Percentiles rank a stretch among this genome's conserved stretches.
phyloP scores from a whole-genome alignment of 2,797 vertebrate species.

The Onychomys arenicola region DNA sequence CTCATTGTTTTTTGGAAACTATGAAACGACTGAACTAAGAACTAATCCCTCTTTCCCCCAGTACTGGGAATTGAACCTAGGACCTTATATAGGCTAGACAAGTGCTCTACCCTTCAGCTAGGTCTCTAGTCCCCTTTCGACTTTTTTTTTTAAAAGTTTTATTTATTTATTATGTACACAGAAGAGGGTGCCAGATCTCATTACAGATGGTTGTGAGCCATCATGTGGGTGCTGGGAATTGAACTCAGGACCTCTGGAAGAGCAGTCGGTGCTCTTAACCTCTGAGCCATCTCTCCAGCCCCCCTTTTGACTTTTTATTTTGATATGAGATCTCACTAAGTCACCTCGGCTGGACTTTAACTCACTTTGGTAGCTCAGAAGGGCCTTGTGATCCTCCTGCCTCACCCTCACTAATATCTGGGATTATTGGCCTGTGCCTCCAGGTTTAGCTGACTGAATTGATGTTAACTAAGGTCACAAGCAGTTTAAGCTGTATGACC shows the following conservation, averaged over 20 bases:
- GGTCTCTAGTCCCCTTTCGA: neutral
- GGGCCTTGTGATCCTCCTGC: neutral
- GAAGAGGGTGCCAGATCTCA: no score
- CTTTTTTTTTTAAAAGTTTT: neutral
- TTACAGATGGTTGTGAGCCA: no score
- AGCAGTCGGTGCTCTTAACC: no score
- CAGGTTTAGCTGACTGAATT: neutral
- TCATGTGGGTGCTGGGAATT: no score
- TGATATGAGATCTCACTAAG: neutral
- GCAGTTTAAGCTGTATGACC: constrained; percentile 1
- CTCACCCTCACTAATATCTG: neutral
- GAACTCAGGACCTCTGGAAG: no score
- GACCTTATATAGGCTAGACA: neutral
- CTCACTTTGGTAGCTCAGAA: neutral
- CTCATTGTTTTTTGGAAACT: constrained; percentile 15
- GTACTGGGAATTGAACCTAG: neutral
- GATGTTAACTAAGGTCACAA: neutral
- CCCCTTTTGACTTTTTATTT: neutral
- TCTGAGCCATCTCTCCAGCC: no score
- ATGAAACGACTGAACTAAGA: neutral
- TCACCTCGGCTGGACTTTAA: neutral
- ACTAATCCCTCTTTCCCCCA: neutral
- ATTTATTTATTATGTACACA: no score
- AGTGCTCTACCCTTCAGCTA: neutral
- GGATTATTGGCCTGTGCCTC: neutral